Conservation (phyloP, 2,113 vertebrate genomes). For the Zingel zingel region DNA sequence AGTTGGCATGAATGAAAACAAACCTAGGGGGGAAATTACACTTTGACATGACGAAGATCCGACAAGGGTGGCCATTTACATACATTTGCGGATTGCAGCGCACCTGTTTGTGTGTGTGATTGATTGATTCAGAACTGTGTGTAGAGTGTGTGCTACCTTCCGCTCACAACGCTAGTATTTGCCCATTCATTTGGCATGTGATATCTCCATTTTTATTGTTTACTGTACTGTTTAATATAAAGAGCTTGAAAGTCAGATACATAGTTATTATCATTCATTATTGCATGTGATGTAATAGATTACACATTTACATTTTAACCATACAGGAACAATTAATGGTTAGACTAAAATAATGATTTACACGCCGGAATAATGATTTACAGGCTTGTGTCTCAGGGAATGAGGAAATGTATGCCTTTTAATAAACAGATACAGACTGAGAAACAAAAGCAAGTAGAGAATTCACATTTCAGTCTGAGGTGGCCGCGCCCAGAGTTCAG, state of each 20-base stretch:
- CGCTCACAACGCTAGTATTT: not conserved
- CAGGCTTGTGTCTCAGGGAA: not conserved
- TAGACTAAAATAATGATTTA: constrained; percentile 43
- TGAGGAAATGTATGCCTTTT: constrained; percentile 4
- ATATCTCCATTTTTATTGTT: constrained; percentile 2
- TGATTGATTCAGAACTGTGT: not conserved
- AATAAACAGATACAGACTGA: not conserved
- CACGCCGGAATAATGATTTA: not conserved
- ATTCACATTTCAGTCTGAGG: constrained; percentile 28
- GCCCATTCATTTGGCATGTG: constrained; percentile 15
- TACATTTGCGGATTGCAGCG: not conserved
- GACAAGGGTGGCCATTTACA: not conserved
- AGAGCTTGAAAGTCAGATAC: not conserved
- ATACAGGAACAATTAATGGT: constrained; percentile 3
- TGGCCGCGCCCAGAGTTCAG: constrained; percentile 15
- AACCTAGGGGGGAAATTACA: not conserved
- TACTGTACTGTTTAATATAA: not conserved
- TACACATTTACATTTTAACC: constrained; percentile 9
- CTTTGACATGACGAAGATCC: not conserved
- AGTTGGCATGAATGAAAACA: not conserved
- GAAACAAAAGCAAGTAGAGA: constrained; percentile 9
- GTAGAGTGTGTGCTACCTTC: not conserved
- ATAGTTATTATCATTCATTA: not conserved
- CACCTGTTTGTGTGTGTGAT: not conserved
- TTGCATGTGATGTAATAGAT: not conserved